A percentile compares a stretch with the other conserved stretches of the same genome.
phyloP scores from a whole-genome alignment of 2,888 invertebrate genomes.

The Cephalotes varians region DNA sequence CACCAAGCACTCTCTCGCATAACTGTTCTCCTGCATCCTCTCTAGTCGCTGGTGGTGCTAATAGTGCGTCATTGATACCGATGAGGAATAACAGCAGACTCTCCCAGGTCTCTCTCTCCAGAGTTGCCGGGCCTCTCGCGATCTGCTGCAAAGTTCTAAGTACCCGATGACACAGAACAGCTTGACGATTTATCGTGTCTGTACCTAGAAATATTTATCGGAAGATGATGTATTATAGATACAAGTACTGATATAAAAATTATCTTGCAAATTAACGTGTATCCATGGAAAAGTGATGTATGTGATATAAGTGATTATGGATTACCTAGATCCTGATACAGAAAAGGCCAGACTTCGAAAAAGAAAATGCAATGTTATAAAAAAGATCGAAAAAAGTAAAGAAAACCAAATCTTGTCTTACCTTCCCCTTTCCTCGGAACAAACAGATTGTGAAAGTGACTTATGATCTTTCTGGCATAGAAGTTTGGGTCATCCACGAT shows the following conservation, averaged over 20 bases:
- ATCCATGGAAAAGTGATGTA: conserved; percentile 49
- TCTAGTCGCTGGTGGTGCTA: conserved; percentile 96
- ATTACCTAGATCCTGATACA: conserved; percentile 95
- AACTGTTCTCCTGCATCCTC: conserved; percentile 98
- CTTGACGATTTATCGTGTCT: conserved; percentile 97
- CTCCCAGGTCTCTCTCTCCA: conserved; percentile 97
- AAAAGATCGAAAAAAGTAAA: background rate
- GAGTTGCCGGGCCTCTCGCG: conserved; percentile 90
- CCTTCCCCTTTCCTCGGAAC: conserved; percentile 97
- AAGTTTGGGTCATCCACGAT: conserved; percentile 95
- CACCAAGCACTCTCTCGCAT: conserved; percentile 97
- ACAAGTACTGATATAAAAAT: background rate
- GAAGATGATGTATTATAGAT: conserved; percentile 28
- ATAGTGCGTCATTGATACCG: conserved; percentile 95
- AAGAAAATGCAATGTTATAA: conserved; percentile 57
- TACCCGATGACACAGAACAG: conserved; percentile 96
- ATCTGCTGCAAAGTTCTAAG: conserved; percentile 94
- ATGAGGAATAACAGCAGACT: conserved; percentile 94
- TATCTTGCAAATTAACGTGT: conserved; percentile 37
- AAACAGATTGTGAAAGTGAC: conserved; percentile 97
- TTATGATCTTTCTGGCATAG: conserved; percentile 95
- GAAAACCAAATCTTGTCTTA: conserved; percentile 84
- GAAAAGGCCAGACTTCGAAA: conserved; percentile 95
- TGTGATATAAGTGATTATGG: conserved; percentile 57
- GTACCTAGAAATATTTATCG: conserved; percentile 88